A percentile compares a stretch with the other conserved stretches of the same genome.
These are phyloP conservation scores for Alauda arvensis DNA, from an alignment of 2,797 vertebrate genomes.

Conservation along the genomic window DNA sequence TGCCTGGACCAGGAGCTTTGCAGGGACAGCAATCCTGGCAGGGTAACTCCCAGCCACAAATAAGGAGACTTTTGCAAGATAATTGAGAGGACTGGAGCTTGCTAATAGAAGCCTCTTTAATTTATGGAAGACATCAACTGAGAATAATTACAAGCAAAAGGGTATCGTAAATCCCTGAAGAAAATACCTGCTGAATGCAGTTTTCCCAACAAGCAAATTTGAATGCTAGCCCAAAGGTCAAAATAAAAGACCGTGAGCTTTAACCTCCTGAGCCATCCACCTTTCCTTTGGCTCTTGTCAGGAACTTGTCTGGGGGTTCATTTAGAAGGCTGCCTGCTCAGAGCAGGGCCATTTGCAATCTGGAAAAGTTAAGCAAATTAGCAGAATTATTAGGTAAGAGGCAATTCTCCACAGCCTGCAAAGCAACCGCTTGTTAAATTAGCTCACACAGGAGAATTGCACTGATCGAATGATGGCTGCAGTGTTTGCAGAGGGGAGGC, in stretches of 20 bases:
- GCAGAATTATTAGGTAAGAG: constrained; percentile 65
- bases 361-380: constrained; percentile 66
- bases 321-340: constrained; percentile 43
- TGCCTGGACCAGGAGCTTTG: neutral
- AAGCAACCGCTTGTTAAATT: constrained; percentile 61
- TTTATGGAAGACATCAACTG: constrained; percentile 52
- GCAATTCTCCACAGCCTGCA: constrained; percentile 62
- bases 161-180: constrained; percentile 57
- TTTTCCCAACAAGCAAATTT: constrained; percentile 36
- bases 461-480: constrained; percentile 15
- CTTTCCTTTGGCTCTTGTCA: constrained; percentile 20
- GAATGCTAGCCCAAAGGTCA: constrained; percentile 60
- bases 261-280: constrained; percentile 28
- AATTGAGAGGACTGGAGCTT: constrained; percentile 23
- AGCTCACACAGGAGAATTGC: constrained; percentile 49
- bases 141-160: constrained; percentile 60
- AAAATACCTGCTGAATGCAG: constrained; percentile 23
- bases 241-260: constrained; percentile 35
- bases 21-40: neutral
- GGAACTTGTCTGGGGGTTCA: constrained; percentile 43
- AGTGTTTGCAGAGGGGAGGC: constrained; percentile 31
- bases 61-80: neutral
- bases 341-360: constrained; percentile 44
- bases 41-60: neutral
- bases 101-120: constrained; percentile 51